phyloP scores from a whole-genome alignment of 2,113 vertebrate species.

The Charina bottae region DNA sequence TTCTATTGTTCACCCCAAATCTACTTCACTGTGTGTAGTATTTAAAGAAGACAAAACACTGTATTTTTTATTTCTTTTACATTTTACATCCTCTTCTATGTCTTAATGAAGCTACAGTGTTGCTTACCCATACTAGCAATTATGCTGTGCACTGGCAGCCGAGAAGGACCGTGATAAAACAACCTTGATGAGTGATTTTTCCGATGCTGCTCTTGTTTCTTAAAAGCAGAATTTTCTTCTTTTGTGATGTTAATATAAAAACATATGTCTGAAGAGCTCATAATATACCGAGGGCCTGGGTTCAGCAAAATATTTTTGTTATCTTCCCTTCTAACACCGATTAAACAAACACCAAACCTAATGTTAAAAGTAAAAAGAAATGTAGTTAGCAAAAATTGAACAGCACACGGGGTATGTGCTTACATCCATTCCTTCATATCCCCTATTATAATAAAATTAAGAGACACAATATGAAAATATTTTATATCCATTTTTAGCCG shows the following conservation, averaged over 20 bases:
- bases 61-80: background rate
- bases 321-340: slow-evolving; percentile 92
- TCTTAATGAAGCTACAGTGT: background rate
- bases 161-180: slow-evolving; percentile 84
- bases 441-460: background rate
- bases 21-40: background rate
- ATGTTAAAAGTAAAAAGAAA: slow-evolving; percentile 59
- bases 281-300: slow-evolving; percentile 91
- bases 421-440: background rate
- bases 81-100: background rate
- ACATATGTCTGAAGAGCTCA: slow-evolving; percentile 89
- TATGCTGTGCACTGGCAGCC: slow-evolving; percentile 92
- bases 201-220: slow-evolving; percentile 84
- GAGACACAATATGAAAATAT: background rate
- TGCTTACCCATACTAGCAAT: slow-evolving; percentile 94
- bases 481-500: background rate
- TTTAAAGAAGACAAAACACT: background rate
- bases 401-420: background rate
- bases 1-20: background rate
- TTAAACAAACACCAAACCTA: slow-evolving; percentile 94
- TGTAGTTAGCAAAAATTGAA: slow-evolving; percentile 37
- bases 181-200: slow-evolving; percentile 75
- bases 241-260: slow-evolving; percentile 98
- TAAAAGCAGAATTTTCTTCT: slow-evolving; percentile 97
- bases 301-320: slow-evolving; percentile 97